A percentile compares a stretch with the other conserved stretches of the same genome.
phyloP scores from a whole-genome alignment of 2,113 vertebrate species.

The Marcusenius ussheri region DNA sequence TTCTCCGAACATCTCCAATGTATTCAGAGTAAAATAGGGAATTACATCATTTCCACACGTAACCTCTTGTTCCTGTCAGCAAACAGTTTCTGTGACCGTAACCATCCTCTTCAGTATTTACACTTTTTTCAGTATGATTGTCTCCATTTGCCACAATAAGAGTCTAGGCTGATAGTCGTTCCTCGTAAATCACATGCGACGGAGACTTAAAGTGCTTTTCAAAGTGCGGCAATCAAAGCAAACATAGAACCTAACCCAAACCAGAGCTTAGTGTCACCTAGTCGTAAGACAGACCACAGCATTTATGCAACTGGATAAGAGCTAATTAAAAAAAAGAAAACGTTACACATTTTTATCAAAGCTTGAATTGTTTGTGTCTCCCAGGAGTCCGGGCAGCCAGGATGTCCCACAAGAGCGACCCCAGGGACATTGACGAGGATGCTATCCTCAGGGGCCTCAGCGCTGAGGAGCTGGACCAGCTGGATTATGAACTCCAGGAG shows the following conservation, averaged over 20 bases:
- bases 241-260: not conserved
- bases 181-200: not conserved
- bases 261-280: not conserved
- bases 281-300: not conserved
- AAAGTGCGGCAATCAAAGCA: not conserved
- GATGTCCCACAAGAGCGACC: slow-evolving; percentile 72
- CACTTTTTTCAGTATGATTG: not conserved
- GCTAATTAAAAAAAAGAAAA: not conserved
- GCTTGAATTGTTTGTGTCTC: slow-evolving; percentile 16
- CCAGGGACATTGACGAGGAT: slow-evolving; percentile 92
- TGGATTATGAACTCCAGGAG: slow-evolving; percentile 82
- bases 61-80: not conserved
- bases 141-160: not conserved
- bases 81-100: not conserved
- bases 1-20: not conserved
- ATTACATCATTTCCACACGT: not conserved
- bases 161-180: not conserved
- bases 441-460: slow-evolving; percentile 82
- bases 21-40: not conserved
- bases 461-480: slow-evolving; percentile 73
- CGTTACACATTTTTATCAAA: not conserved
- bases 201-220: not conserved
- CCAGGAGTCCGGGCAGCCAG: slow-evolving; percentile 36
- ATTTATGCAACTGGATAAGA: not conserved
- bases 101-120: not conserved